Conservation (phyloP, 2,113 vertebrate genomes). For the Dasyornis broadbenti region DNA sequence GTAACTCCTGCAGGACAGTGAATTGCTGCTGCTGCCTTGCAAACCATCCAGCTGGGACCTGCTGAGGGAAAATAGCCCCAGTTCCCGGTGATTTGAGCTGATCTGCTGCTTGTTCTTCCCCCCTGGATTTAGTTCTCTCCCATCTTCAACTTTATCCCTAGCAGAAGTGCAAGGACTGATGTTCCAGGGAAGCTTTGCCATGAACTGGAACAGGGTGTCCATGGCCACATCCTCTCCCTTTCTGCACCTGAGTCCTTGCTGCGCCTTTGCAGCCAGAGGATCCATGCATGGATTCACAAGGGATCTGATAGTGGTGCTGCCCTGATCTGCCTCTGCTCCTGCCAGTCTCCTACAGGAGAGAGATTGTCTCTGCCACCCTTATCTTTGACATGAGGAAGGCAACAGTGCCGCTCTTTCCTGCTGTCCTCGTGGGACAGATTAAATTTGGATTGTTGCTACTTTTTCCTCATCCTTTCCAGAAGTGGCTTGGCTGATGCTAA, state of each 20-base stretch:
- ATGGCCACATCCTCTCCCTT: background rate
- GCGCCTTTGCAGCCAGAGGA: background rate
- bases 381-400: background rate
- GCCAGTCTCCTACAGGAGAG: background rate
- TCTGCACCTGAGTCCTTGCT: background rate
- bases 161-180: background rate
- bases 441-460: background rate
- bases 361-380: background rate
- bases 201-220: background rate
- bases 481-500: background rate
- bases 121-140: background rate
- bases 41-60: background rate
- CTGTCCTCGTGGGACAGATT: background rate
- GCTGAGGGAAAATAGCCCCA: background rate
- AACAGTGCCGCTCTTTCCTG: background rate
- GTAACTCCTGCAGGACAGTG: background rate
- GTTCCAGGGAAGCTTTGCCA: background rate
- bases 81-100: rapidly evolving
- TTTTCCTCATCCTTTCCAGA: background rate
- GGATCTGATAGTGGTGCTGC: background rate
- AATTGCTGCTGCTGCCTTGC: background rate
- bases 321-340: background rate
- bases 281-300: rapidly evolving
- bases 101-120: background rate
- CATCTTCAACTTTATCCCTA: background rate